phyloP scores from a whole-genome alignment of 2,113 vertebrate species.

The Ammodytes marinus region DNA sequence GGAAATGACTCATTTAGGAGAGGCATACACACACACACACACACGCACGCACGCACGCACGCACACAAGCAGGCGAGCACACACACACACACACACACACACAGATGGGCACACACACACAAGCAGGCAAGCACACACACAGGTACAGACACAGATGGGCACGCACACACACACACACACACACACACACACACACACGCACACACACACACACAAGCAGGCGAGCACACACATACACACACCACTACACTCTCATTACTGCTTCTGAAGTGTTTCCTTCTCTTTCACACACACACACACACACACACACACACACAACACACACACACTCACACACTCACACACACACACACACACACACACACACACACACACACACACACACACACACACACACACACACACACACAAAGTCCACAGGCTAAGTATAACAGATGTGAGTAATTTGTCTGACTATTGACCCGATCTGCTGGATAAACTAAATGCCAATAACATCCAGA shows the following conservation, averaged over 20 bases:
- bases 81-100: not conserved
- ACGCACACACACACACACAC: no score
- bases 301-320: no score
- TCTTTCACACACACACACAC: no score
- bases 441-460: conserved; percentile 62
- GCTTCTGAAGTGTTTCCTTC: no score
- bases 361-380: not conserved
- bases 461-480: conserved; percentile 42
- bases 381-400: not conserved
- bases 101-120: no score
- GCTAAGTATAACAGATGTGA: conserved; percentile 43
- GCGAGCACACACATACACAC: no score
- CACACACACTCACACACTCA: not conserved
- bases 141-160: no score
- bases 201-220: no score
- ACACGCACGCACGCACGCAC: not conserved
- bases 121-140: no score
- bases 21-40: conserved; percentile 1
- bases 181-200: not conserved
- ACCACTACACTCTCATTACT: no score
- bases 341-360: not conserved
- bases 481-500: conserved; percentile 45
- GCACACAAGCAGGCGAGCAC: not conserved
- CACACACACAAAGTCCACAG: conserved; percentile 22
- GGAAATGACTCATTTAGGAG: conserved; percentile 2